Conservation (phyloP, 1,140 invertebrate genomes). For the Caenorhabditis remanei region DNA sequence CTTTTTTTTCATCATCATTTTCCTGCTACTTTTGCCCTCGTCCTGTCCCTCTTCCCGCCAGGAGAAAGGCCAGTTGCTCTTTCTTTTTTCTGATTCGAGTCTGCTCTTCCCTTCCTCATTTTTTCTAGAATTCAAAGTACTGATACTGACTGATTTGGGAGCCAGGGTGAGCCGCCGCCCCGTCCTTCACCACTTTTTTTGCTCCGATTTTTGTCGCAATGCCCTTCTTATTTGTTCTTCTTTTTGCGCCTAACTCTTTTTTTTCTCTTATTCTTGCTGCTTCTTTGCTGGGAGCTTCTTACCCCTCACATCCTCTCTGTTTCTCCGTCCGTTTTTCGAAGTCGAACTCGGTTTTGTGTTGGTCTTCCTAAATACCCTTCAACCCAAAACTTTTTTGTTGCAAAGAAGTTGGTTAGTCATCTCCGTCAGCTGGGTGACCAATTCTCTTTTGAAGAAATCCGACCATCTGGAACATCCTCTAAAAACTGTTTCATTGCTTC, state of each 20-base stretch:
- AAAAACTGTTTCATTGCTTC: neutral
- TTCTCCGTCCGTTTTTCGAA: neutral
- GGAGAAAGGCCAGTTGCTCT: neutral
- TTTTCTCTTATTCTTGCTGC: neutral
- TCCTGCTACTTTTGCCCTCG: too few species aligned
- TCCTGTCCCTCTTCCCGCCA: neutral
- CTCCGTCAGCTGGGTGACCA: neutral
- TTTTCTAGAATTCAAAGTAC: neutral
- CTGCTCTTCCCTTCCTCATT: neutral
- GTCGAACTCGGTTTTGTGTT: constrained; percentile 2
- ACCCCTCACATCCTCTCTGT: neutral
- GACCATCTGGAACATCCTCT: neutral
- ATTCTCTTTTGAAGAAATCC: neutral
- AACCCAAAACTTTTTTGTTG: neutral
- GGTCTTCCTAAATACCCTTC: neutral
- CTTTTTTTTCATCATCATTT: neutral
- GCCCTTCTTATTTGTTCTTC: constrained; percentile 48
- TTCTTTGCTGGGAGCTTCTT: neutral
- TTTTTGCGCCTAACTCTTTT: constrained; percentile 17
- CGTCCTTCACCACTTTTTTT: neutral
- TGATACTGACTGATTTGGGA: neutral
- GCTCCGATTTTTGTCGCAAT: constrained; percentile 43
- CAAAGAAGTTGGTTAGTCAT: neutral
- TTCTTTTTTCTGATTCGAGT: neutral
- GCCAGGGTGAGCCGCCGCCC: neutral